Evolutionary conservation across 2,113 vertebrate genomes (phyloP), one percentile per base, ranked within the genome.

Genomic region (Charina bottae): DNA sequence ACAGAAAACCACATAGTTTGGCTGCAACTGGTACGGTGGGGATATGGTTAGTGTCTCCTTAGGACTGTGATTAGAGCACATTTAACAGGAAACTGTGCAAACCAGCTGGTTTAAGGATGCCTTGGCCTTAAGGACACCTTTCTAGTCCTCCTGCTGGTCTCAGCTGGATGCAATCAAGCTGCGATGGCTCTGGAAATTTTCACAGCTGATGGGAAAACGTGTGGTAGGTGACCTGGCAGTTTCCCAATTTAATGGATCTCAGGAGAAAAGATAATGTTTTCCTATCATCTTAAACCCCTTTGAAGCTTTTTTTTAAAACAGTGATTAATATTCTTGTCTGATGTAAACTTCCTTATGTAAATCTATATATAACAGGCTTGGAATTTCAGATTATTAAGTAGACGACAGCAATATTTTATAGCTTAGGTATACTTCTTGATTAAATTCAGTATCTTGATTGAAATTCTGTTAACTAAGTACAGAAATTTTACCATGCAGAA

Each of bases 171-270:
- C 28, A 89, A 90, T 78, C 0, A 13, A 87, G 55, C 90, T 87
- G 85, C 17, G 6, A 60, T 85, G 90, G 87, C 11, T 95, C 92
- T 94, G 94, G 92, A 95, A 37, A 46, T 93, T 89, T 92, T 95
- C 94, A 93, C 68, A 88, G 33, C 19, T 89, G 21, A 68, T 90
- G 90, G 59, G 90, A 95, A 83, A 78, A 58, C 54, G 49, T 68
- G 5, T n/a, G 68, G 60, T 59, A 90, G 90, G 88, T 93, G 90
- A 90, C 3, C 26, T 85, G 72, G 26, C 92, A 90, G 68, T 7
- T 83, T 68, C 28, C 28, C 64, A 85, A 6, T 89, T 83, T 92
- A 89, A 94, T 94, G 78, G 90, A 60, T 54, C 53, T 33, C 0
- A 0, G 42, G 53, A 90, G 87, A 86, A 90, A 92, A 92, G 85